phyloP scores from a whole-genome alignment of 2,888 invertebrate species.

The Philereme transversata region DNA sequence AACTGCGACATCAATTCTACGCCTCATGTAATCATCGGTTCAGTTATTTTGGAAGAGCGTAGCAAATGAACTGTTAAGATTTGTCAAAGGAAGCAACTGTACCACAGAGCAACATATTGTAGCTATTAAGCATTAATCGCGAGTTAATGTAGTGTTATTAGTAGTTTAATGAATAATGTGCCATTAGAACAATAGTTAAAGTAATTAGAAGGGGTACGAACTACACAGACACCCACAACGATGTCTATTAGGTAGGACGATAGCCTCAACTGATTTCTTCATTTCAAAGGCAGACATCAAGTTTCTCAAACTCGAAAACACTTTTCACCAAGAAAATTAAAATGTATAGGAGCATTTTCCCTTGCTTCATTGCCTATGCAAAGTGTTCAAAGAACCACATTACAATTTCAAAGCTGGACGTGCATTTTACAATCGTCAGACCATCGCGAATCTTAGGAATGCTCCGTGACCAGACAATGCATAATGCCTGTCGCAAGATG shows the following conservation, averaged over 20 bases:
- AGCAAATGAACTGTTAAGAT: too few species aligned
- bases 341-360: slow-evolving; percentile 14
- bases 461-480: slow-evolving; percentile 34
- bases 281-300: slow-evolving; percentile 11
- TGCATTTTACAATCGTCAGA: slow-evolving; percentile 33
- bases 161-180: too few species aligned
- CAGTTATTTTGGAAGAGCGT: too few species aligned
- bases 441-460: slow-evolving; percentile 44
- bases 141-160: too few species aligned
- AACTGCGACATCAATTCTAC: background rate
- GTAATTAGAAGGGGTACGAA: too few species aligned
- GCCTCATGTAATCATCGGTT: background rate
- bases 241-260: too few species aligned
- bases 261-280: background rate
- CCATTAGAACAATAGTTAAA: too few species aligned
- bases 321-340: slow-evolving; percentile 11
- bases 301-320: slow-evolving; percentile 14
- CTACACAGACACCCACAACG: too few species aligned
- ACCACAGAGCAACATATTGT: too few species aligned
- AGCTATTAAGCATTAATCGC: too few species aligned
- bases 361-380: slow-evolving; percentile 19
- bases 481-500: slow-evolving; percentile 20
- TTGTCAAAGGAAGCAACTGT: too few species aligned
- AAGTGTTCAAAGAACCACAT: slow-evolving; percentile 14
- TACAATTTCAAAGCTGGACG: slow-evolving; percentile 25